phyloP scores from a whole-genome alignment of 2,888 invertebrate genomes.

The Diaperis boleti region DNA sequence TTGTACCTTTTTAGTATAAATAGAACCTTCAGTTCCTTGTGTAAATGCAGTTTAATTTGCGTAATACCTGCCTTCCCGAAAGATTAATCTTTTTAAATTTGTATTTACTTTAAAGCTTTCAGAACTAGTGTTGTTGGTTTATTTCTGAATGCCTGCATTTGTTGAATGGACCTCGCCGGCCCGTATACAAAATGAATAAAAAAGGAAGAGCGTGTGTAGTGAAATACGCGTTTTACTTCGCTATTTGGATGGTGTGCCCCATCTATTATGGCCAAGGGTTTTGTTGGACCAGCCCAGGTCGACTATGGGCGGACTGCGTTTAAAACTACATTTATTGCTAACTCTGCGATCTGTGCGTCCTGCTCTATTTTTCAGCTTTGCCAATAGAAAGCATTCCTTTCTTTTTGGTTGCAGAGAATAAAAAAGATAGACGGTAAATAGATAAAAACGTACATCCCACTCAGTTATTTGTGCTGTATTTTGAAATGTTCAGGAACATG shows the following conservation, averaged over 20 bases:
- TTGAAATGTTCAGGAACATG: conserved; percentile 29
- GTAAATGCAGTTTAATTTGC: conserved; percentile 6
- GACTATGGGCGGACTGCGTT: conserved; percentile 45
- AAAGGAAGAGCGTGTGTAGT: conserved; percentile 41
- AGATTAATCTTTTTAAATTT: conserved; percentile 11
- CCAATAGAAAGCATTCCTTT: conserved; percentile 24
- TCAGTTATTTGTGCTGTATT: conserved; percentile 33
- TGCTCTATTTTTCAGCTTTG: conserved; percentile 34
- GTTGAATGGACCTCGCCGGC: conserved; percentile 38
- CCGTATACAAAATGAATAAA: conserved; percentile 42
- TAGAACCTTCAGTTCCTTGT: too few relatives aligned
- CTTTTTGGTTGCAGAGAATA: conserved; percentile 16
- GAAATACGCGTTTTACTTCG: conserved; percentile 47
- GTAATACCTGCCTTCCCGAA: conserved; percentile 2
- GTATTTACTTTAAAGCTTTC: conserved; percentile 38
- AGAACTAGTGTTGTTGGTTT: conserved; percentile 38
- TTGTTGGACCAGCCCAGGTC: conserved; percentile 60
- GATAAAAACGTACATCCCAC: conserved; percentile 37
- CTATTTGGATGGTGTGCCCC: conserved; percentile 52
- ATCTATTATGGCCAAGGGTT: conserved; percentile 62
- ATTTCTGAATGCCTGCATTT: conserved; percentile 39
- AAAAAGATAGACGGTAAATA: conserved; percentile 20
- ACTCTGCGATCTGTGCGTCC: conserved; percentile 37
- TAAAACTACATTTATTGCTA: conserved; percentile 45
- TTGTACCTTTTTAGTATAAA: too few relatives aligned